phyloP scores from a whole-genome alignment of 1,140 invertebrate species.

The Euwallacea fornicatus region DNA sequence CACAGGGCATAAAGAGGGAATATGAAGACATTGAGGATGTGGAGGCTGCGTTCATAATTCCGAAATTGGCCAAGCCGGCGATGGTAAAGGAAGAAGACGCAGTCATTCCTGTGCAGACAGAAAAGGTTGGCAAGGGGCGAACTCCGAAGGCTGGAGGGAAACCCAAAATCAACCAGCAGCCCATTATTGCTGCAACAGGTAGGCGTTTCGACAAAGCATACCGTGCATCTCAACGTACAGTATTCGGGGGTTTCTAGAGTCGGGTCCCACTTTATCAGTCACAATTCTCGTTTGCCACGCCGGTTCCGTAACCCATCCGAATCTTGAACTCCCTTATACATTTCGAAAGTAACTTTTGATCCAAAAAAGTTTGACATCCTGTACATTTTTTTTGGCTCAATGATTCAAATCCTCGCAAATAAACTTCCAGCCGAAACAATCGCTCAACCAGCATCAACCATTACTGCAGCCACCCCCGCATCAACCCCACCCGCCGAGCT shows the following conservation, averaged over 20 bases:
- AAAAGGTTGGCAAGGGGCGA: slow-evolving; percentile 11
- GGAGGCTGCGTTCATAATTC: slow-evolving; percentile 50
- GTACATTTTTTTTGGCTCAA: too few relatives aligned
- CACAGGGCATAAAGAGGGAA: slow-evolving; percentile 40
- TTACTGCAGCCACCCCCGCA: too few relatives aligned
- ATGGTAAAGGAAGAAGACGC: slow-evolving; percentile 41
- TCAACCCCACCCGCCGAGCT: too few relatives aligned
- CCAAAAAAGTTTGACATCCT: too few relatives aligned
- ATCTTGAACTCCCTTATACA: too few relatives aligned
- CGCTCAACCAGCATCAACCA: neutral
- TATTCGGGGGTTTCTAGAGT: too few relatives aligned
- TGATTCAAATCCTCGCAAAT: too few relatives aligned
- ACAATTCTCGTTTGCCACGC: too few relatives aligned
- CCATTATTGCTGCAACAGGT: slow-evolving; percentile 50
- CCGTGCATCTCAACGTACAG: too few relatives aligned
- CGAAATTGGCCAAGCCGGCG: slow-evolving; percentile 40
- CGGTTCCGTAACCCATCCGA: too few relatives aligned
- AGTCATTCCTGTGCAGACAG: neutral
- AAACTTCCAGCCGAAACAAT: neutral
- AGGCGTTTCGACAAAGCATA: slow-evolving; percentile 16
- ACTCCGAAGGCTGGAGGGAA: slow-evolving; percentile 37
- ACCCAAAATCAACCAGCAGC: slow-evolving; percentile 52
- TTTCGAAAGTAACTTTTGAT: too few relatives aligned
- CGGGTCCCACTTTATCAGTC: too few relatives aligned
- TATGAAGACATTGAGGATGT: slow-evolving; percentile 51